These are phyloP conservation scores for Pangasianodon hypophthalmus DNA, from an alignment of 2,113 vertebrate genomes.

Conservation along the genomic window DNA sequence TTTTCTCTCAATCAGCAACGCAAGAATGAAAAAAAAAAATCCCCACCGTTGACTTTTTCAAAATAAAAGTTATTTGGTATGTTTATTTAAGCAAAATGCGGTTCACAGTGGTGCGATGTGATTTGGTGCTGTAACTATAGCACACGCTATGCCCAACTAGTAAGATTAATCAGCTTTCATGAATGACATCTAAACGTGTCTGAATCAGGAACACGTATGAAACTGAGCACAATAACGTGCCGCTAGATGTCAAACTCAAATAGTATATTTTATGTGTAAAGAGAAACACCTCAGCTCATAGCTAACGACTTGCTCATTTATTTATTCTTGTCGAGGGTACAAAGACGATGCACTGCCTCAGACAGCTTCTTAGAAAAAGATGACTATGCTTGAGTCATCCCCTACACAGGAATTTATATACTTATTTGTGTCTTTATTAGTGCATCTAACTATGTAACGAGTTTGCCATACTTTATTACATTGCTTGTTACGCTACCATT, in stretches of 20 bases:
- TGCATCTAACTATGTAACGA: neutral
- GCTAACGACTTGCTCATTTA: neutral
- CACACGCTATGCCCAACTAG: neutral
- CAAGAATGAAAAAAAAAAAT: neutral
- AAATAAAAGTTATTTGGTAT: neutral
- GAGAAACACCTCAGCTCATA: neutral
- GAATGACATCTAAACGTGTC: neutral
- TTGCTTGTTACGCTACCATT: neutral
- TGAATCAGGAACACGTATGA: neutral
- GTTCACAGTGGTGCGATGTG: neutral
- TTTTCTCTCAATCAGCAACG: neutral
- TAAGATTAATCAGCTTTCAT: neutral
- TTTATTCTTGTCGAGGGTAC: neutral
- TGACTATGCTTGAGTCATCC: neutral
- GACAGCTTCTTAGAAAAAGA: neutral
- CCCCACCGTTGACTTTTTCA: neutral
- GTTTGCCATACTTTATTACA: neutral
- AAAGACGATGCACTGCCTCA: neutral
- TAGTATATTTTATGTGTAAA: neutral
- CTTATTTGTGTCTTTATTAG: neutral
- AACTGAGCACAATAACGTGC: neutral
- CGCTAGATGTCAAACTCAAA: neutral
- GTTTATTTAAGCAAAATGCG: neutral
- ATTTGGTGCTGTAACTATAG: neutral
- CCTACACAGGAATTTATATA: neutral